These are phyloP conservation scores for Hippocampus abdominalis DNA, from an alignment of 2,113 vertebrate genomes.

Conservation along the genomic window DNA sequence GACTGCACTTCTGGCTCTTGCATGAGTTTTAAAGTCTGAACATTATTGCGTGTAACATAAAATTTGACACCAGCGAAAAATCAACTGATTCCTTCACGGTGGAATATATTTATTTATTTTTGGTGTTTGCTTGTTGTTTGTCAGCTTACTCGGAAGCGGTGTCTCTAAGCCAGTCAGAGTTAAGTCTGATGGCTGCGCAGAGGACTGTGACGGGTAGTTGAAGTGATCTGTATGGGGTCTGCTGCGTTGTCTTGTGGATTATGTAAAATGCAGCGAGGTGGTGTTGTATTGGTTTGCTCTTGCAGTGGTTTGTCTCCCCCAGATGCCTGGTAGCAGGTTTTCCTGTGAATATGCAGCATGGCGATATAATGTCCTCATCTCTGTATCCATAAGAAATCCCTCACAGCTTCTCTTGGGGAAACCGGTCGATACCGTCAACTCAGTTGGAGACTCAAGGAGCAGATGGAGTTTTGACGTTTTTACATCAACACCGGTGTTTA, in stretches of 20 bases:
- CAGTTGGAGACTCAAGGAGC: conserved; percentile 62
- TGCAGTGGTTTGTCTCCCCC: conserved; percentile 50
- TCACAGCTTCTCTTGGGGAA: conserved; percentile 53
- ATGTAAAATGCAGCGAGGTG: conserved; percentile 62
- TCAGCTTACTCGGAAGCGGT: neutral
- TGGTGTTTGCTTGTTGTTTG: conserved; percentile 1
- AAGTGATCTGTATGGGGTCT: conserved; percentile 61
- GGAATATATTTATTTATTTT: neutral
- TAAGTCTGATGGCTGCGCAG: conserved; percentile 35
- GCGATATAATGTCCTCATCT: conserved; percentile 51
- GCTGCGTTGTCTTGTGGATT: conserved; percentile 58
- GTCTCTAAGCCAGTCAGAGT: conserved; percentile 33
- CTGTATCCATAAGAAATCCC: conserved; percentile 59
- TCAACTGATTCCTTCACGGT: conserved; percentile 2
- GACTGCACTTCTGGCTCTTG: conserved; percentile 45
- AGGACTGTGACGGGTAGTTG: conserved; percentile 54
- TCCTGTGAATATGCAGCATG: conserved; percentile 35
- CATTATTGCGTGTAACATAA: conserved; percentile 47
- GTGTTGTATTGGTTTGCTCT: conserved; percentile 50
- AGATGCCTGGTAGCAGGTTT: conserved; percentile 48
- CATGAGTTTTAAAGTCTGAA: conserved; percentile 50
- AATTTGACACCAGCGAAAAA: conserved; percentile 28
- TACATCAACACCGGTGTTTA: conserved; percentile 59
- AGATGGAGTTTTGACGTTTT: conserved; percentile 57
- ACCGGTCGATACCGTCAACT: conserved; percentile 69